These are phyloP conservation scores for Phocides pigmalion DNA, from an alignment of 1,140 invertebrate genomes.

Conservation along the genomic window DNA sequence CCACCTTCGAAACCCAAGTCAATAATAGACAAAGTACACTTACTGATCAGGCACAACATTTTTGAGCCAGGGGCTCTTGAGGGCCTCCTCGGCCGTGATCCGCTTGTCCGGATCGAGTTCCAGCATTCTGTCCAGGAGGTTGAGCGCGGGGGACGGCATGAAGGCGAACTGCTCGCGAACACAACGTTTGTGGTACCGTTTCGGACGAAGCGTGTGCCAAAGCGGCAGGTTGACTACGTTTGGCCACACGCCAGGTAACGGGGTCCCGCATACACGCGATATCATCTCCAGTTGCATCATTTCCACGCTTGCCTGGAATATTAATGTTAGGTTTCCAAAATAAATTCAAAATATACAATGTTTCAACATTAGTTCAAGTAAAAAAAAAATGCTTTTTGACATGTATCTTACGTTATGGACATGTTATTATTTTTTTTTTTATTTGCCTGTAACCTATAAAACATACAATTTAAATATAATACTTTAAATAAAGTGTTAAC, in stretches of 20 bases:
- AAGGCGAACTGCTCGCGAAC: constrained; percentile 96
- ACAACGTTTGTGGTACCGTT: constrained; percentile 94
- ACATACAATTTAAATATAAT: too few relatives aligned
- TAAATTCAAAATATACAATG: too few relatives aligned
- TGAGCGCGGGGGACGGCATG: constrained; percentile 94
- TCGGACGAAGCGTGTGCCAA: constrained; percentile 96
- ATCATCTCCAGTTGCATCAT: constrained; percentile 98
- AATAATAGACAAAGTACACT: constrained; percentile 69
- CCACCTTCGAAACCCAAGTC: not conserved
- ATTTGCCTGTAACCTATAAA: too few relatives aligned
- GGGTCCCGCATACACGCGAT: constrained; percentile 97
- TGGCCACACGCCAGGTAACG: constrained; percentile 98
- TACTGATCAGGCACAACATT: constrained; percentile 95
- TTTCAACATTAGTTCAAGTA: too few relatives aligned
- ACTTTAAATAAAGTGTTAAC: too few relatives aligned
- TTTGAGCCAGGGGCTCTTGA: constrained; percentile 97
- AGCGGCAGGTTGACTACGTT: constrained; percentile 97
- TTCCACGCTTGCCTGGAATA: constrained; percentile 93
- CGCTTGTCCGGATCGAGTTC: constrained; percentile 97
- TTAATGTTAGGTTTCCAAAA: not conserved
- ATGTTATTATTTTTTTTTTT: too few relatives aligned
- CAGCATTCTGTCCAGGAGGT: constrained; percentile 98
- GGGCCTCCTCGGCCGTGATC: constrained; percentile 96
- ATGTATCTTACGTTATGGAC: too few relatives aligned
- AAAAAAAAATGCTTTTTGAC: too few relatives aligned